Evolutionary conservation across 92 coral and sea anemone species (phyloP), one percentile per base, ranked within the genome.

Genomic region (Isaurus tuberculatus): DNA sequence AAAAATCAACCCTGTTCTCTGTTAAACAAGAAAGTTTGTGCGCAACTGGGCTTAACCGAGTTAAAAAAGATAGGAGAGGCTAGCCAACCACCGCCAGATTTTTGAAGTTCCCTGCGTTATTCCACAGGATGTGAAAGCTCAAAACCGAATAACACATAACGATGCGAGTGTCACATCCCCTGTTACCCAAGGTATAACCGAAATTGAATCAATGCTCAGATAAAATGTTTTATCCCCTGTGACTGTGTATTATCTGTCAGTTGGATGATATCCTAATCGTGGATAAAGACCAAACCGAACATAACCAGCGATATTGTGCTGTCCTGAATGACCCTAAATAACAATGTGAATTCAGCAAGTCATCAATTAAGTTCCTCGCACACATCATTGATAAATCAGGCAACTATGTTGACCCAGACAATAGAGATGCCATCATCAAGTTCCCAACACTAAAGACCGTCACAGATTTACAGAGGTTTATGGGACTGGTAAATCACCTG

Each of bases 351-450:
- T 67, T 51, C 57, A 67, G 72, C 43, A 87, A 82, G 44, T 79
- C 83, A 8, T 44, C 51, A 37, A 30, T 91, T 36, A 87, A 55
- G 75, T 87, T 72, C 81, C 86, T 90, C 14, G 88, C 49, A 1
- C 85, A 86, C 67, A 80, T 82, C 31, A 51, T 79, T 22, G 88
- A 83, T 28, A 20, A 79, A 61, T 40, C 64, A 28, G 90, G 92
- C 26, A 79, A 88, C 28, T 89, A 70, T 53, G 88, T 84, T 4
- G 92, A 85, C 64, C 94, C 92, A 3, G 73, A 23, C 49, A 85
- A 86, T 84, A 86, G 79, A 55, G 71, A 43, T 27, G 92, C 90
- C 7, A 88, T 85, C 8, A 15, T 86, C 67, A 33, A 83, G 44
- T 84, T 91, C 32, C 91, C 88, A 65, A 44, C 33, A 1, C 92